Evolutionary conservation across 2,113 vertebrate genomes (phyloP).

Genomic region (Bubalus kerabau): DNA sequence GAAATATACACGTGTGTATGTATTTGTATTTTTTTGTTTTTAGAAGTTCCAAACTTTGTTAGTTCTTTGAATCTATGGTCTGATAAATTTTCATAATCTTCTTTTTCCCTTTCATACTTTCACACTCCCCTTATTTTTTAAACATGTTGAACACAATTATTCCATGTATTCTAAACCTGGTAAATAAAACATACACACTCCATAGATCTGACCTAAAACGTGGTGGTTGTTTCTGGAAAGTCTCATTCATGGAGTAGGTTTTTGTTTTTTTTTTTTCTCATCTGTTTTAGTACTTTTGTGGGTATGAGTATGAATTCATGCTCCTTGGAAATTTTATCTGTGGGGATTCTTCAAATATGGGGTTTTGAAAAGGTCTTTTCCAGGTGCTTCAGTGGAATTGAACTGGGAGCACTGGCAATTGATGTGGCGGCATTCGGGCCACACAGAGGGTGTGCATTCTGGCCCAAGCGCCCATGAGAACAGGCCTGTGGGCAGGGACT

Average conservation of each 20-base stretch:
- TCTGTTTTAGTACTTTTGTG: neutral
- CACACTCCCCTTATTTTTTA: neutral
- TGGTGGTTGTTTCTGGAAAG: neutral
- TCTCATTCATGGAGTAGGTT: neutral
- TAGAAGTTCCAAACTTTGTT: neutral
- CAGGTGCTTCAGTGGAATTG: too few species aligned
- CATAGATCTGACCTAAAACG: neutral
- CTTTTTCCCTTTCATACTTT: neutral
- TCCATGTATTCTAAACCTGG: neutral
- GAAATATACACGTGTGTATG: neutral
- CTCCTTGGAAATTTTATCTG: neutral
- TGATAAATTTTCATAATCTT: neutral
- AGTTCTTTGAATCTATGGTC: neutral
- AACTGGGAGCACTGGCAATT: neutral
- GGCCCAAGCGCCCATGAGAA: rapidly evolving
- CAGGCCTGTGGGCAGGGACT: neutral
- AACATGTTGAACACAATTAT: neutral
- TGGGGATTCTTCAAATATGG: neutral
- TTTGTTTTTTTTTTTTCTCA: neutral
- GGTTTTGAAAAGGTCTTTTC: neutral
- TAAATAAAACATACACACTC: neutral
- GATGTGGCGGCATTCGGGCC: rapidly evolving
- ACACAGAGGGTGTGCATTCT: neutral
- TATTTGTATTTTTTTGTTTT: neutral
- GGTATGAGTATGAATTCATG: neutral